Evolutionary conservation across 2,113 vertebrate species (phyloP).

Genomic region (Dermatemys mawii): DNA sequence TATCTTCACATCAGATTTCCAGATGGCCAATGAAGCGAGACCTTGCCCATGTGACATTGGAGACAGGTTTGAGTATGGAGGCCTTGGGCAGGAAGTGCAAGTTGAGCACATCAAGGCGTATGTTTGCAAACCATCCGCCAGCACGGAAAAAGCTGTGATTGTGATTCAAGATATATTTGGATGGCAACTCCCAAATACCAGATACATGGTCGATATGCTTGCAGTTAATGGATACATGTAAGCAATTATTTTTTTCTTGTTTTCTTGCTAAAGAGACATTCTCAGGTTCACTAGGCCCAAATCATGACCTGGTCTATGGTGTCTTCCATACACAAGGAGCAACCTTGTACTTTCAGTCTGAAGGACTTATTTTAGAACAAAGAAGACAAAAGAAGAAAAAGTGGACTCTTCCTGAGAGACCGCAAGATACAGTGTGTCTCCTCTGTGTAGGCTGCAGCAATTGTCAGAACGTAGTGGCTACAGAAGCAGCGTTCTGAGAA

Average conservation of each 20-base stretch:
- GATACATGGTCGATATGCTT: conserved; percentile 88
- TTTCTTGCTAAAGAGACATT: not conserved
- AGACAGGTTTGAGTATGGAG: conserved; percentile 83
- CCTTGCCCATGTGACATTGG: conserved; percentile 86
- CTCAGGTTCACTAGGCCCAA: not conserved
- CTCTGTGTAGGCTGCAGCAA: not conserved
- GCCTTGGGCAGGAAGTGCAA: conserved; percentile 82
- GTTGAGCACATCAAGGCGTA: conserved; percentile 83
- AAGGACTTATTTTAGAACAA: not conserved
- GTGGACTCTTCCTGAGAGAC: not conserved
- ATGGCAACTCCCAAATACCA: conserved; percentile 87
- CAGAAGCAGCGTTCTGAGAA: fast-evolving
- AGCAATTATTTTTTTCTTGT: not conserved
- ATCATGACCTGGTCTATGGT: not conserved
- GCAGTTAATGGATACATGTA: conserved; percentile 83
- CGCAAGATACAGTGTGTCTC: not conserved
- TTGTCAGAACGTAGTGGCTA: not conserved
- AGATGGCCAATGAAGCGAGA: conserved; percentile 88
- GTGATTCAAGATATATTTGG: conserved; percentile 88
- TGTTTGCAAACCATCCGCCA: conserved; percentile 73
- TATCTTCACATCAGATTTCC: conserved; percentile 15
- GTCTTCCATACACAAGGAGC: not conserved
- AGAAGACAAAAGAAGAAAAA: not conserved
- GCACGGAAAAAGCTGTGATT: conserved; percentile 81
- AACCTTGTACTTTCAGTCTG: not conserved